These are phyloP conservation scores for Petrolisthes cinctipes DNA, from an alignment of 2,888 invertebrate genomes.

Conservation along the genomic window DNA sequence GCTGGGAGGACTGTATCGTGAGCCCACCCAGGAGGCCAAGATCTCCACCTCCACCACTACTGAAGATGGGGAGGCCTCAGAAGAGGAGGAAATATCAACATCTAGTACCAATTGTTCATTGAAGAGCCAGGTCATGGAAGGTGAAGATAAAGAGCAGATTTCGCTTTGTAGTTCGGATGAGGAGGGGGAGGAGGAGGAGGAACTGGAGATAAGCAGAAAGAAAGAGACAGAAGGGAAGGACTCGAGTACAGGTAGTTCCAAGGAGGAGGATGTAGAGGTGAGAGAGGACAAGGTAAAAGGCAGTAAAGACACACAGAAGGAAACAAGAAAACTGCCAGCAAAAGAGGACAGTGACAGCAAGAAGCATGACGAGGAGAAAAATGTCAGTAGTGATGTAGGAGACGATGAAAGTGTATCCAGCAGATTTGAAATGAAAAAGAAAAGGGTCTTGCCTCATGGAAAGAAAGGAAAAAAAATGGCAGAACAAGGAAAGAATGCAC, in stretches of 20 bases:
- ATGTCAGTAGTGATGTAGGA: background rate
- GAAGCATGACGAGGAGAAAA: background rate
- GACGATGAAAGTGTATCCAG: background rate
- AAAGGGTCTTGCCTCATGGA: too few relatives aligned
- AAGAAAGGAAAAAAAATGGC: too few relatives aligned
- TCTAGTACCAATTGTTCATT: background rate
- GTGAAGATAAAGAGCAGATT: background rate
- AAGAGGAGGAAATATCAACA: background rate
- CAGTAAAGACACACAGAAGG: background rate
- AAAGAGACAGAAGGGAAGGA: background rate
- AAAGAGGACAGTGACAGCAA: background rate
- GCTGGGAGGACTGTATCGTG: background rate
- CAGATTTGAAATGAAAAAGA: too few relatives aligned
- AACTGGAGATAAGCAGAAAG: background rate
- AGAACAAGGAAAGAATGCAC: too few relatives aligned
- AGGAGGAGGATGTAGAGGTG: background rate
- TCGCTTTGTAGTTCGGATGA: background rate
- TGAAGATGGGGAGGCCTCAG: background rate
- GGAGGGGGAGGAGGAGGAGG: background rate
- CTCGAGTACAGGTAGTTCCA: background rate
- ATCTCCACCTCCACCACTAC: background rate
- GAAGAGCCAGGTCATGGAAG: background rate
- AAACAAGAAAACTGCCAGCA: background rate
- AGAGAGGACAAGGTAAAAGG: background rate
- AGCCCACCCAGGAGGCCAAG: constrained; percentile 6